Conservation (phyloP, 2,113 vertebrate species). For the Prunella himalayana region DNA sequence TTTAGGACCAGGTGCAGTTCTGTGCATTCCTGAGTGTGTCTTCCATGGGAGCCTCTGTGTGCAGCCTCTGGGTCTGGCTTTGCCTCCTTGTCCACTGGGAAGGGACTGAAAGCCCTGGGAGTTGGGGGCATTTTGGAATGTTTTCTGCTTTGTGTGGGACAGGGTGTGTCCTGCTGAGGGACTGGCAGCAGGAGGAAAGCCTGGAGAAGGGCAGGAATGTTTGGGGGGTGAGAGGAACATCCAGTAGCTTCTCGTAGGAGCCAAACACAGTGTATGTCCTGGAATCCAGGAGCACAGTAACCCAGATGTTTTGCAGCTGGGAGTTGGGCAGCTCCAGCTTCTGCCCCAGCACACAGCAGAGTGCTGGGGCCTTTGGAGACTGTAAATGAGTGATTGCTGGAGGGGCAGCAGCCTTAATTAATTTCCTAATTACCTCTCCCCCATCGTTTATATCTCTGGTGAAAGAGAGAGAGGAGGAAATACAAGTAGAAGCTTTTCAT, state of each 20-base stretch:
- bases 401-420: neutral
- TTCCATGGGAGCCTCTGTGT: neutral
- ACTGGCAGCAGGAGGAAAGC: neutral
- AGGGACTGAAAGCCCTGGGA: neutral
- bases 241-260: conserved; percentile 48
- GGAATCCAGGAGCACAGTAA: conserved; percentile 49
- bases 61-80: neutral
- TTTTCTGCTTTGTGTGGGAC: neutral
- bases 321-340: conserved; percentile 3
- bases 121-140: neutral
- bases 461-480: neutral
- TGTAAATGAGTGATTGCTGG: neutral
- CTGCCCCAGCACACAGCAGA: neutral
- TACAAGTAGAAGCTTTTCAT: neutral
- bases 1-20: neutral
- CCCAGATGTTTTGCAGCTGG: conserved; percentile 52
- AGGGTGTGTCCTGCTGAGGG: neutral
- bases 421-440: neutral
- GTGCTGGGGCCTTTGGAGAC: neutral
- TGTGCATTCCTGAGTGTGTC: neutral
- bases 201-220: neutral
- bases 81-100: neutral
- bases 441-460: accelerated
- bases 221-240: neutral
- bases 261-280: neutral